phyloP scores from a whole-genome alignment of 2,888 invertebrate genomes.

The Hyppa rectilinea region DNA sequence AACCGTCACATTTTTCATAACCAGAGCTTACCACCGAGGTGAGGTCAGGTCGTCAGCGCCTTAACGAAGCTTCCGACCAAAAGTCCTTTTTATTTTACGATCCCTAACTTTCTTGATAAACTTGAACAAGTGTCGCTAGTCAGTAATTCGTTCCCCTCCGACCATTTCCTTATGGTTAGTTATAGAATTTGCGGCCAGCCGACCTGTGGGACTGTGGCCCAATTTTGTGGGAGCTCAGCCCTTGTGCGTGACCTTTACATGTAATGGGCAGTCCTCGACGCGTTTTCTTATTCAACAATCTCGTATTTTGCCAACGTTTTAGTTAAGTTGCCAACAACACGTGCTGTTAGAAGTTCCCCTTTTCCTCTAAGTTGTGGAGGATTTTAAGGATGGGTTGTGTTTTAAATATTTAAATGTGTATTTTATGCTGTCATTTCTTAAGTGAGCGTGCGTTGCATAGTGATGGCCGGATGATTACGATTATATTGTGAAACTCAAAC shows the following conservation, averaged over 20 bases:
- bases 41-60: conserved; percentile 29
- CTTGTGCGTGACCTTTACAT: conserved; percentile 68
- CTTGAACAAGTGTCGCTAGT: conserved; percentile 69
- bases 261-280: conserved; percentile 65
- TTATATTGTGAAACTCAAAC: no score
- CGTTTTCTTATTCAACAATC: conserved; percentile 68
- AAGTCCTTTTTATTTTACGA: conserved; percentile 64
- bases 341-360: conserved; percentile 44
- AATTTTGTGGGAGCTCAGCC: conserved; percentile 63
- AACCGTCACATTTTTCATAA: conserved; percentile 52
- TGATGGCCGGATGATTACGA: background rate
- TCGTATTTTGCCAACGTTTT: conserved; percentile 67
- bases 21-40: conserved; percentile 41
- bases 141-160: conserved; percentile 61
- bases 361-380: conserved; percentile 8
- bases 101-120: conserved; percentile 72
- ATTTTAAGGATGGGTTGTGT: conserved; percentile 6
- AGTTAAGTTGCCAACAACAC: conserved; percentile 62
- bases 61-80: conserved; percentile 16
- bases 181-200: conserved; percentile 70
- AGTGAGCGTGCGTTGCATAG: background rate
- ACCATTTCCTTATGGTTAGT: conserved; percentile 67
- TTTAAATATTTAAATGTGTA: conserved; percentile 34
- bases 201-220: conserved; percentile 65
- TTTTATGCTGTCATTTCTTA: background rate